Percentiles rank a stretch among this genome's conserved stretches.
phyloP scores from a whole-genome alignment of 2,888 invertebrate species.

The Hirtodrosophila trivittata region DNA sequence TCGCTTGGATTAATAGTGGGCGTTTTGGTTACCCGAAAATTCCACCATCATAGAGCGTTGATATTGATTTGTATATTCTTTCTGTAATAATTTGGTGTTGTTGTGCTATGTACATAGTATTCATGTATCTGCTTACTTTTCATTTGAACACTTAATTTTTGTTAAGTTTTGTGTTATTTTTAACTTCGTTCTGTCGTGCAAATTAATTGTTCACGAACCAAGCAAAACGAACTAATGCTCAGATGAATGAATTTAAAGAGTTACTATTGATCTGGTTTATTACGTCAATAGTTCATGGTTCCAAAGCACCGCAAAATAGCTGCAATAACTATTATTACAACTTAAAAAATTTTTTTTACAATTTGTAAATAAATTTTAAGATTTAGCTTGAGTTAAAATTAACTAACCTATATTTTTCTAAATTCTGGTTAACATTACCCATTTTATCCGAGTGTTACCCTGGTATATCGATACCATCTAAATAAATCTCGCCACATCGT shows the following conservation, averaged over 20 bases:
- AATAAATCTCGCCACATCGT: not conserved
- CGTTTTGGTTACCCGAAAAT: conserved; percentile 44
- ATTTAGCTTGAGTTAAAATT: no score
- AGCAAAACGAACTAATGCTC: conserved; percentile 24
- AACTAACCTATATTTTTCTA: no score
- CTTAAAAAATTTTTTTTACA: no score
- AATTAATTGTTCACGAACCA: conserved; percentile 48
- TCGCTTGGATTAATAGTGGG: conserved; percentile 40
- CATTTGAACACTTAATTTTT: conserved; percentile 48
- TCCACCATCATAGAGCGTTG: conserved; percentile 11
- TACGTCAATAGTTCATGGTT: conserved; percentile 5
- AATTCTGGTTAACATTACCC: no score
- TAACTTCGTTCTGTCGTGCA: conserved; percentile 51
- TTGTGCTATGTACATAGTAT: not conserved
- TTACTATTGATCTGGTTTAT: not conserved
- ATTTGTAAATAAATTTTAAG: no score
- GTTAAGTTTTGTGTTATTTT: conserved; percentile 39
- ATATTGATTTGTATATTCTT: conserved; percentile 40
- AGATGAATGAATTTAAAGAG: conserved; percentile 5
- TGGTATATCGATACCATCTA: conserved; percentile 1
- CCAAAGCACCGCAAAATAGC: not conserved
- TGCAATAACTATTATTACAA: no score
- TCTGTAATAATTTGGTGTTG: conserved; percentile 4
- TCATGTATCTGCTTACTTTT: conserved; percentile 44
- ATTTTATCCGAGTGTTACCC: not conserved